Percentiles rank a stretch among this genome's conserved stretches.
Conservation (phyloP, 2,797 vertebrate genomes). For the Dermochelys coriacea region DNA sequence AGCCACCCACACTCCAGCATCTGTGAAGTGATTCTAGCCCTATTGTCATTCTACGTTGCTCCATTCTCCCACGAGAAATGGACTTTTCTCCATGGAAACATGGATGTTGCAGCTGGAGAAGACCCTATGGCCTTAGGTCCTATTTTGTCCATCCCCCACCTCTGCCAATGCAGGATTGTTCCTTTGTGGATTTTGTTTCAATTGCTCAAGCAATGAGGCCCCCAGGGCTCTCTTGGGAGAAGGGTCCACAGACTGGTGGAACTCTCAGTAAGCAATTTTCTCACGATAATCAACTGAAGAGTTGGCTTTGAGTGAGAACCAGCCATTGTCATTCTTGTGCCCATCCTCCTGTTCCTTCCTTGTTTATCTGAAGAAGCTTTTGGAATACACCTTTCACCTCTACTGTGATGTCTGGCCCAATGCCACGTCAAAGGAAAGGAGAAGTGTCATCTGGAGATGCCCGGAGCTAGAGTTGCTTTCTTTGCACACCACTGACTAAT, state of each 20-base stretch:
- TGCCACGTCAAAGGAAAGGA: constrained; percentile 40
- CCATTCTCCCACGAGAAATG: constrained; percentile 32
- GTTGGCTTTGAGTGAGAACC: constrained; percentile 5
- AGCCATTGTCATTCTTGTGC: neutral
- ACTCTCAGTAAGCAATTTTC: neutral
- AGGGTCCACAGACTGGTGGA: neutral
- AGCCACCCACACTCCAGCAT: neutral
- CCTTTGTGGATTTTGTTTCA: neutral
- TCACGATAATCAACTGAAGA: neutral
- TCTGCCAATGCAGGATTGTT: constrained; percentile 16
- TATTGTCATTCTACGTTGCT: neutral
- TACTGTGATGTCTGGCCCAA: neutral
- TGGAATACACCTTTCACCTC: constrained; percentile 5
- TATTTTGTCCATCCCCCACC: neutral
- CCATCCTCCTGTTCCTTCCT: neutral
- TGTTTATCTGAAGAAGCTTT: neutral
- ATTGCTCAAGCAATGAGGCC: constrained; percentile 10
- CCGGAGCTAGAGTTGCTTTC: neutral
- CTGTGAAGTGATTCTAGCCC: neutral
- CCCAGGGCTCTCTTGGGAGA: accelerated
- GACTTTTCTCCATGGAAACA: neutral
- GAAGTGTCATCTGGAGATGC: neutral
- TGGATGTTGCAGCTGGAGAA: constrained; percentile 47
- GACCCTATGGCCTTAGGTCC: neutral
- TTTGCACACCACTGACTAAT: constrained; percentile 8